Conservation (phyloP, 2,797 vertebrate species). For the Macroramphosus scolopax region DNA sequence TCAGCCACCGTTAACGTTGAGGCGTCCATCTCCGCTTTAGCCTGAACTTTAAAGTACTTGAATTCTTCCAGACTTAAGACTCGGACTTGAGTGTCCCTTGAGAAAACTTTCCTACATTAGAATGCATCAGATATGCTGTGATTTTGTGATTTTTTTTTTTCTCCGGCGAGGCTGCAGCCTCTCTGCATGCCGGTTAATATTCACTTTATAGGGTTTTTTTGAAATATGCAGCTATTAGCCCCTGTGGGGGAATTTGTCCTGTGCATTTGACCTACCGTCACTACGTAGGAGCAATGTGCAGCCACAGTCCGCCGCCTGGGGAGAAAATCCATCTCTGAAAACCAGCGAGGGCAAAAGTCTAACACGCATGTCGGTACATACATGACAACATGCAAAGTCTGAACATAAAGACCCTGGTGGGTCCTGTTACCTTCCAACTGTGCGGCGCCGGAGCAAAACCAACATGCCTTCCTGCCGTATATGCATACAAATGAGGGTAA, state of each 20-base stretch:
- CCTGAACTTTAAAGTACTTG: conserved; percentile 61
- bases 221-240: neutral
- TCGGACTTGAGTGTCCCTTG: conserved; percentile 9
- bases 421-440: conserved; percentile 2
- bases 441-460: too few species aligned
- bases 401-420: neutral
- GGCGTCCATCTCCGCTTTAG: conserved; percentile 57
- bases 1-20: conserved; percentile 75
- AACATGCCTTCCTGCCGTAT: conserved; percentile 9
- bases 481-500: conserved; percentile 18
- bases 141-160: too few species aligned
- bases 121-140: conserved; percentile 6
- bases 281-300: conserved; percentile 13
- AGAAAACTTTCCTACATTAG: conserved; percentile 3
- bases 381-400: conserved; percentile 10
- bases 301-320: conserved; percentile 12
- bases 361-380: conserved; percentile 19
- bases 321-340: conserved; percentile 8
- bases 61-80: conserved; percentile 57
- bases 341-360: conserved; percentile 29
- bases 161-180: too few species aligned
- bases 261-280: conserved; percentile 31
- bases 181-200: conserved; percentile 17
- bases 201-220: conserved; percentile 20
- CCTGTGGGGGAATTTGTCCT: conserved; percentile 19